Percentiles rank a stretch among this genome's conserved stretches.
Conservation (phyloP, 92 coral and sea anemone genomes). For the Phenganax subtilis region DNA sequence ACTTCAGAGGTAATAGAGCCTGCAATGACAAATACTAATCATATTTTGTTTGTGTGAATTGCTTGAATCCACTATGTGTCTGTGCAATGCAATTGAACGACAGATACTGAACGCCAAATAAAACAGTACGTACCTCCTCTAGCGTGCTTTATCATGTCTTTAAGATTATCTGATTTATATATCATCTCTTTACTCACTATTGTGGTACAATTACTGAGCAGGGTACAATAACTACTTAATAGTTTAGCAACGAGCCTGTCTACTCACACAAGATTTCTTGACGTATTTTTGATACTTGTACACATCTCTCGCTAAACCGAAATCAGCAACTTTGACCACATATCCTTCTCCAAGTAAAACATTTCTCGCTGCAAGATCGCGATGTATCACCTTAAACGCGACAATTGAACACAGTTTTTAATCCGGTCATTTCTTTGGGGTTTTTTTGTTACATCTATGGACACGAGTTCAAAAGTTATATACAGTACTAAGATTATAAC, state of each 20-base stretch:
- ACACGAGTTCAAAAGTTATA: no score
- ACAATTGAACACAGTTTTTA: background rate
- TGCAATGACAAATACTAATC: background rate
- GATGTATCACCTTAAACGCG: slow-evolving; percentile 28
- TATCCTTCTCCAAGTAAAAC: slow-evolving; percentile 23
- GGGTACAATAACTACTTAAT: background rate
- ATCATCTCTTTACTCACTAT: background rate
- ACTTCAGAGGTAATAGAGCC: slow-evolving; percentile 23
- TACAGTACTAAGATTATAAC: no score
- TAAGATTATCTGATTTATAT: no score
- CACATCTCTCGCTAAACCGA: slow-evolving; percentile 29
- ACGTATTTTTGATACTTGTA: slow-evolving; percentile 26
- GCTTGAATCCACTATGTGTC: no score
- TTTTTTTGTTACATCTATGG: background rate
- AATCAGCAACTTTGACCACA: slow-evolving; percentile 36
- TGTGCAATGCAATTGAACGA: no score
- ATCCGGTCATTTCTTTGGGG: background rate
- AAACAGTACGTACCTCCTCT: no score
- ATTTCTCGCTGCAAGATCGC: slow-evolving; percentile 32
- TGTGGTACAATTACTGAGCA: background rate
- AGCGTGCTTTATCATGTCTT: no score
- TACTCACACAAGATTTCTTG: slow-evolving; percentile 9
- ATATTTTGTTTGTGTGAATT: no score
- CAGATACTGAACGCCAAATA: no score
- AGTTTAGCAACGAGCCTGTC: background rate